These are phyloP conservation scores for Hirtodrosophila histrioides DNA, from an alignment of 2,888 invertebrate genomes.

Conservation along the genomic window DNA sequence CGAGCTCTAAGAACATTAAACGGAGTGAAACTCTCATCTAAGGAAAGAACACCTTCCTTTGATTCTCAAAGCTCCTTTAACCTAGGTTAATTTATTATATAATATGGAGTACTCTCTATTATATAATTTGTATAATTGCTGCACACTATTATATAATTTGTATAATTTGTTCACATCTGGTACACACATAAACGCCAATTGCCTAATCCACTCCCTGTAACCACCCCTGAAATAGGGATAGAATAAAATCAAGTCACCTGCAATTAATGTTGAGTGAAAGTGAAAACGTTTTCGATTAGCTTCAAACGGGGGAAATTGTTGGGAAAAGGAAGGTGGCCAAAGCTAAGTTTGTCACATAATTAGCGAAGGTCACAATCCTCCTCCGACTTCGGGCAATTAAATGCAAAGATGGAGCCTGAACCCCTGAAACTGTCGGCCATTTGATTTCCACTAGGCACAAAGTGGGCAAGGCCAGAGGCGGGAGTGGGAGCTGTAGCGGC, in stretches of 20 bases:
- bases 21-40: too few relatives aligned
- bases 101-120: too few relatives aligned
- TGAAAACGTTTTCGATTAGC: constrained; percentile 47
- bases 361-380: constrained; percentile 45
- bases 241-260: constrained; percentile 29
- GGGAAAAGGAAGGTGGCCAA: constrained; percentile 18
- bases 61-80: too few relatives aligned
- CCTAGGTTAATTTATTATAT: too few relatives aligned
- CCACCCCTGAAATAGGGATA: not conserved
- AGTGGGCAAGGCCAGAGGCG: constrained; percentile 1
- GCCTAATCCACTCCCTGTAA: too few relatives aligned
- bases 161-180: too few relatives aligned
- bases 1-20: too few relatives aligned
- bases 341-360: constrained; percentile 54
- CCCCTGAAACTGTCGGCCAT: constrained; percentile 43
- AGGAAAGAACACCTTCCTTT: too few relatives aligned
- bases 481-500: too few relatives aligned
- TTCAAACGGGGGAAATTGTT: not conserved
- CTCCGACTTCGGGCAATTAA: constrained; percentile 61
- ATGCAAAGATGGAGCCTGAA: constrained; percentile 54
- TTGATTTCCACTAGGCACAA: constrained; percentile 45
- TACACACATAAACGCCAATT: too few relatives aligned
- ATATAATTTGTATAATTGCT: too few relatives aligned
- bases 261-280: constrained; percentile 58
- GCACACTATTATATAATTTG: too few relatives aligned